A percentile compares a stretch with the other conserved stretches of the same genome.
These are phyloP conservation scores for Nyctibius grandis DNA, from an alignment of 2,797 vertebrate species.

Conservation along the genomic window DNA sequence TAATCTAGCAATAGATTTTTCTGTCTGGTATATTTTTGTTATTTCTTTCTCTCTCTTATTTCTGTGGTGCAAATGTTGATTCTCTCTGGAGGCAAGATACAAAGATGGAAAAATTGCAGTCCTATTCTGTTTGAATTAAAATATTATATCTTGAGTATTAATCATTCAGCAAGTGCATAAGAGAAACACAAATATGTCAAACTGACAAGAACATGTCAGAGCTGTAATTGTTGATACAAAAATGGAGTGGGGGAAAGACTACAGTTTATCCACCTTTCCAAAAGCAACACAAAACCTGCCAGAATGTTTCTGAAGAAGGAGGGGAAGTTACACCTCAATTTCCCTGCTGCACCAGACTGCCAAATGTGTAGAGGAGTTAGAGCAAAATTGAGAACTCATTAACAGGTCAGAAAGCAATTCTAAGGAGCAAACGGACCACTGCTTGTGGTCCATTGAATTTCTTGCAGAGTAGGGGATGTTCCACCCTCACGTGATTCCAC, in stretches of 20 bases:
- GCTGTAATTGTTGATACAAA: constrained; percentile 1
- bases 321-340: not conserved
- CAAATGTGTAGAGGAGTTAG: not conserved
- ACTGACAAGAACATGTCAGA: constrained; percentile 48
- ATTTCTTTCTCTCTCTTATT: not conserved
- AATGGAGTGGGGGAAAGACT: not conserved
- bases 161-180: constrained; percentile 41
- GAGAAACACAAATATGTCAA: constrained; percentile 37
- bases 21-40: not conserved
- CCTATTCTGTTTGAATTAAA: not conserved
- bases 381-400: not conserved
- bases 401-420: not conserved
- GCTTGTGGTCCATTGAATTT: not conserved
- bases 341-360: not conserved
- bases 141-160: constrained; percentile 29
- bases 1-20: not conserved
- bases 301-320: not conserved
- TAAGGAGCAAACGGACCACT: not conserved
- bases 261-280: constrained; percentile 27
- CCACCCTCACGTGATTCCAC: not conserved
- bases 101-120: not conserved
- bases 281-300: constrained; percentile 55
- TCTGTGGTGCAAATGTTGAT: not conserved
- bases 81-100: not conserved
- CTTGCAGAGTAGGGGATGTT: not conserved